Evolutionary conservation across 1,140 invertebrate species (phyloP).

Genomic region (Apocrypta bakeri): DNA sequence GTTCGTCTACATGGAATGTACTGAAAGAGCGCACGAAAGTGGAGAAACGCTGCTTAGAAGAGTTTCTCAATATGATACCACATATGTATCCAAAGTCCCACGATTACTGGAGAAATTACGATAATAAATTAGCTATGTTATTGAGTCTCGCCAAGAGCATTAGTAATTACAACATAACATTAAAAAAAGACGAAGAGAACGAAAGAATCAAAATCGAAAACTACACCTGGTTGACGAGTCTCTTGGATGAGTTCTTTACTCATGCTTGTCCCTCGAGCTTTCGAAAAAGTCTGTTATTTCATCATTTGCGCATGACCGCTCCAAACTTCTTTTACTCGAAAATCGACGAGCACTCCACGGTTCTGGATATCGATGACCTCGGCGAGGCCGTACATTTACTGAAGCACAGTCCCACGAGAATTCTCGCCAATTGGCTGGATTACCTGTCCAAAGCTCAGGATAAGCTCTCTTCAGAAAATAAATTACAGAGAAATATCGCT

Average conservation of each 20-base stretch:
- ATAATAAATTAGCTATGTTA: not conserved
- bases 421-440: conserved; percentile 26
- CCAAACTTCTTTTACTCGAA: not conserved
- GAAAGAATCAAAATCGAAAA: not conserved
- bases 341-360: not conserved
- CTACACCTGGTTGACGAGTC: conserved; percentile 11
- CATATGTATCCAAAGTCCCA: conserved; percentile 15
- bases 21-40: not conserved
- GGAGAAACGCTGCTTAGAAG: conserved; percentile 4
- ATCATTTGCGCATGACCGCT: not conserved
- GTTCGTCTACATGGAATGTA: not conserved
- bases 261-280: not conserved
- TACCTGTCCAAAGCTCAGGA: conserved; percentile 11
- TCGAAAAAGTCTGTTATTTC: not conserved
- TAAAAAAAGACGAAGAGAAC: not conserved
- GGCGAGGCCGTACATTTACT: conserved; percentile 3
- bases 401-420: not conserved
- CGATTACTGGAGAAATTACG: not conserved
- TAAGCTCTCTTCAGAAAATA: not conserved
- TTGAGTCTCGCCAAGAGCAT: conserved; percentile 24
- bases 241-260: not conserved
- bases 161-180: too few species aligned
- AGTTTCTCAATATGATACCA: not conserved
- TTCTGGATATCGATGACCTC: conserved; percentile 23
- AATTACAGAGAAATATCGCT: not conserved